Evolutionary conservation across 2,888 invertebrate genomes (phyloP).

Genomic region (Octodonta nipae): DNA sequence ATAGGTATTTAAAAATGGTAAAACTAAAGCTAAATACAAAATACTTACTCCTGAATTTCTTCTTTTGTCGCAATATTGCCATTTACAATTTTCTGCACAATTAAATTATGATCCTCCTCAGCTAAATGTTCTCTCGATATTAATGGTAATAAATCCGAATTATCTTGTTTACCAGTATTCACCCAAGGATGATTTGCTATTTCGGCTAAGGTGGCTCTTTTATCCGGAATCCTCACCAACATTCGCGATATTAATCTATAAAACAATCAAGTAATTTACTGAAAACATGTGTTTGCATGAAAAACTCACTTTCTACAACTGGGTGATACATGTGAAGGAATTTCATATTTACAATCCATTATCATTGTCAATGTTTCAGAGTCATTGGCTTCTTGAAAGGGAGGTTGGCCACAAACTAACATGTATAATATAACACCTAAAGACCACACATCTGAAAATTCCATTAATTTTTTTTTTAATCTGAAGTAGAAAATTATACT

Average conservation of each 20-base stretch:
- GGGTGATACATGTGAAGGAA: slow-evolving; percentile 75
- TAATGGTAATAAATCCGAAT: slow-evolving; percentile 57
- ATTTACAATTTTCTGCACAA: slow-evolving; percentile 91
- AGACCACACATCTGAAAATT: slow-evolving; percentile 85
- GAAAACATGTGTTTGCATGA: slow-evolving; percentile 3
- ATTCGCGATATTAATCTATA: slow-evolving; percentile 76
- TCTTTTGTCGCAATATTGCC: slow-evolving; percentile 90
- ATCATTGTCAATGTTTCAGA: slow-evolving; percentile 99
- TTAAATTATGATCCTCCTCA: slow-evolving; percentile 80
- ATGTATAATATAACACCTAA: slow-evolving; percentile 96
- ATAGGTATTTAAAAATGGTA: no score
- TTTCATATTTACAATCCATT: slow-evolving; percentile 95
- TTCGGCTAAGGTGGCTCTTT: slow-evolving; percentile 74
- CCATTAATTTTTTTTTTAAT: not conserved
- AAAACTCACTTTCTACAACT: slow-evolving; percentile 61
- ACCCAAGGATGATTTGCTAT: slow-evolving; percentile 82
- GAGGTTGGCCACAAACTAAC: slow-evolving; percentile 93
- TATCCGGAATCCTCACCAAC: slow-evolving; percentile 86
- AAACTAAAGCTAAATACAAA: no score
- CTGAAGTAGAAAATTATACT: no score
- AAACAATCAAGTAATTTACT: slow-evolving; percentile 9
- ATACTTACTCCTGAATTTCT: slow-evolving; percentile 71
- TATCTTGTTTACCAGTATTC: slow-evolving; percentile 39
- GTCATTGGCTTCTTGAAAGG: slow-evolving; percentile 98
- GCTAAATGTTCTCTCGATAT: slow-evolving; percentile 81